phyloP scores from a whole-genome alignment of 2,797 vertebrate genomes.

The Centropyge bicolor region DNA sequence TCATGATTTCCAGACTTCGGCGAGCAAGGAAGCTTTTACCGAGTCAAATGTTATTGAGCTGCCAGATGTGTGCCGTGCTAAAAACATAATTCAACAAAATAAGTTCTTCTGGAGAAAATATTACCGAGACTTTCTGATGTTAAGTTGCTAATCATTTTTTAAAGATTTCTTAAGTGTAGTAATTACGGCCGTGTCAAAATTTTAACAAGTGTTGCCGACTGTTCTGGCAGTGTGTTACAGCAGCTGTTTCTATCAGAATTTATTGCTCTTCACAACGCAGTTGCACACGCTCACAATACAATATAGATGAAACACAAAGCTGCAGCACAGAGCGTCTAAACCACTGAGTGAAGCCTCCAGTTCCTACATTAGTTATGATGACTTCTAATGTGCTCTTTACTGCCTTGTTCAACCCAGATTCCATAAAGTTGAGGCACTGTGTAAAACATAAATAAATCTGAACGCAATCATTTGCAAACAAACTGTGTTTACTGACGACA shows the following conservation, averaged over 20 bases:
- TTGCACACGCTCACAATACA: background rate
- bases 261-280: conserved; percentile 1
- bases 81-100: conserved; percentile 8
- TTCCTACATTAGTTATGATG: background rate
- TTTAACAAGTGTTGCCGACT: background rate
- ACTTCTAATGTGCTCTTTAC: background rate
- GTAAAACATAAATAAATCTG: too few species aligned
- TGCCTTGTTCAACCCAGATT: background rate
- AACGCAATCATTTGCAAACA: too few species aligned
- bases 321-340: conserved; percentile 6
- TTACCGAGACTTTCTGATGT: background rate
- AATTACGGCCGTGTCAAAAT: conserved; percentile 16
- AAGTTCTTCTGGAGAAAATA: background rate
- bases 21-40: conserved; percentile 16
- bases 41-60: conserved; percentile 27
- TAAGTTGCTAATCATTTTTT: conserved; percentile 7
- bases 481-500: too few species aligned
- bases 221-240: background rate
- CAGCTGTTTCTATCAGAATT: conserved; percentile 2
- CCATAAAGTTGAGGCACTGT: too few species aligned
- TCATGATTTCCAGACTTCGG: background rate
- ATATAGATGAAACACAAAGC: background rate
- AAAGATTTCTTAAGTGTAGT: conserved; percentile 7
- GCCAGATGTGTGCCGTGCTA: conserved; percentile 25
- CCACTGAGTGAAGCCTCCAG: background rate